Conservation (phyloP, 2,888 invertebrate species). For the Conchocele bisecta region DNA sequence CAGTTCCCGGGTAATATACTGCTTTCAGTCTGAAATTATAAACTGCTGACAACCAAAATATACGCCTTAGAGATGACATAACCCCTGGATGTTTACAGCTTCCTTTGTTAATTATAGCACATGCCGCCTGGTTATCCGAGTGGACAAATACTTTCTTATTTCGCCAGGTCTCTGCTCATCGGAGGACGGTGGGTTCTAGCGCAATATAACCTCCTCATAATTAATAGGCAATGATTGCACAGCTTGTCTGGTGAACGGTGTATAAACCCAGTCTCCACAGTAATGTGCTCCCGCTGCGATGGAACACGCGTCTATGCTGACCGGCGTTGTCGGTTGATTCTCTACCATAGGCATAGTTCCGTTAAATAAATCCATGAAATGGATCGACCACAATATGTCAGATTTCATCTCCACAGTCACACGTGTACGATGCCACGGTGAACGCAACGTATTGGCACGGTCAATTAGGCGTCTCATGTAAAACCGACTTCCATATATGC, state of each 20-base stretch:
- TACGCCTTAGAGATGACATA: slow-evolving; percentile 10
- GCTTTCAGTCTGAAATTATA: slow-evolving; percentile 15
- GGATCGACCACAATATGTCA: slow-evolving; percentile 13
- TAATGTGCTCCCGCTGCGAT: slow-evolving; percentile 12
- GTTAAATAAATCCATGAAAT: slow-evolving; percentile 16
- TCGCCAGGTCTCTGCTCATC: neutral
- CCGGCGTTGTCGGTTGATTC: slow-evolving; percentile 5
- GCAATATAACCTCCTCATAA: slow-evolving; percentile 5
- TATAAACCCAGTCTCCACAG: slow-evolving; percentile 13
- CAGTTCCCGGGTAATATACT: slow-evolving; percentile 8
- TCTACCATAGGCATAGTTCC: slow-evolving; percentile 18
- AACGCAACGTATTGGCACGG: neutral
- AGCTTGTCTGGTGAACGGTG: neutral
- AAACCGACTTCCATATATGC: slow-evolving; percentile 17
- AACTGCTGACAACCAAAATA: slow-evolving; percentile 17
- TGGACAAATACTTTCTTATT: slow-evolving; percentile 15
- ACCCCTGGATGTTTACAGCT: slow-evolving; percentile 7
- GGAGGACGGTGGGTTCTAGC: neutral
- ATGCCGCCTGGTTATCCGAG: slow-evolving; percentile 23
- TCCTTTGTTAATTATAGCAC: slow-evolving; percentile 31
- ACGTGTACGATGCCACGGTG: slow-evolving; percentile 8
- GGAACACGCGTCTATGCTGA: slow-evolving; percentile 13
- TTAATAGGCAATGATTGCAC: slow-evolving; percentile 8
- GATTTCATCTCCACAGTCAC: too few relatives aligned
- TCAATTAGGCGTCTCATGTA: slow-evolving; percentile 9